These are phyloP conservation scores for Marisa cornuarietis DNA, from an alignment of 1,140 invertebrate species.

Conservation along the genomic window DNA sequence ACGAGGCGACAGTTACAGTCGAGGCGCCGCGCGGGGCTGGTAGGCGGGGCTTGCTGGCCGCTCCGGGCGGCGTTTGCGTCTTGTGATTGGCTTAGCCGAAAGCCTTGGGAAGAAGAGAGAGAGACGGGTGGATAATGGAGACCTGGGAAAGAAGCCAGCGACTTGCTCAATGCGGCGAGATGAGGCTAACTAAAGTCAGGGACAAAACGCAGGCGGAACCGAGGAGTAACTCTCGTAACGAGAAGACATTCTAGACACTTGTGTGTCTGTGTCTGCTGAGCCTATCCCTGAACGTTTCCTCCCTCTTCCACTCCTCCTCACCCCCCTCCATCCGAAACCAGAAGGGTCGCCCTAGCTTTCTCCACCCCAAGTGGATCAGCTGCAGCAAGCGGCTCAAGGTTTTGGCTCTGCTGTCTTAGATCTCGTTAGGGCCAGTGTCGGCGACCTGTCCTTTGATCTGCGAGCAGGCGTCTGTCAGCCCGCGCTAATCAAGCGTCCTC, in stretches of 20 bases:
- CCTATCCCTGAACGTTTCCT: too few species aligned
- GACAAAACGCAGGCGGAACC: background rate
- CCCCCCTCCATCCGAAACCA: too few species aligned
- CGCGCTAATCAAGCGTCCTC: slow-evolving; percentile 3
- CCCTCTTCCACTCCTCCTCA: too few species aligned
- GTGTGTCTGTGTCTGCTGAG: too few species aligned
- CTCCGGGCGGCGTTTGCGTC: slow-evolving; percentile 3
- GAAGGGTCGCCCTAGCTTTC: too few species aligned
- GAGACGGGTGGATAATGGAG: background rate
- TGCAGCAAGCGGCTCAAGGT: too few species aligned
- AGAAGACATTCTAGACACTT: too few species aligned
- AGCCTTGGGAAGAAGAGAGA: background rate
- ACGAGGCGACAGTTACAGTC: slow-evolving; percentile 17
- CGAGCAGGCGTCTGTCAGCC: slow-evolving; percentile 5
- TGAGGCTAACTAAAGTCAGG: background rate
- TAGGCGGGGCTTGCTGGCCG: slow-evolving; percentile 8
- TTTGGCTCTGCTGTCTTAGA: background rate
- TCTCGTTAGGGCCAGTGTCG: background rate
- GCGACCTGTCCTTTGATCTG: background rate
- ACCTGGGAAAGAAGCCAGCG: background rate
- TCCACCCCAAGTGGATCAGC: too few species aligned
- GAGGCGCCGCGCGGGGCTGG: background rate
- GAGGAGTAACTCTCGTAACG: too few species aligned
- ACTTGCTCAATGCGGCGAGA: background rate
- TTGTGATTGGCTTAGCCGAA: slow-evolving; percentile 2